Base-by-base conservation (phyloP, 2,113 vertebrate genomes). In the Zapus hudsonius region DNA sequence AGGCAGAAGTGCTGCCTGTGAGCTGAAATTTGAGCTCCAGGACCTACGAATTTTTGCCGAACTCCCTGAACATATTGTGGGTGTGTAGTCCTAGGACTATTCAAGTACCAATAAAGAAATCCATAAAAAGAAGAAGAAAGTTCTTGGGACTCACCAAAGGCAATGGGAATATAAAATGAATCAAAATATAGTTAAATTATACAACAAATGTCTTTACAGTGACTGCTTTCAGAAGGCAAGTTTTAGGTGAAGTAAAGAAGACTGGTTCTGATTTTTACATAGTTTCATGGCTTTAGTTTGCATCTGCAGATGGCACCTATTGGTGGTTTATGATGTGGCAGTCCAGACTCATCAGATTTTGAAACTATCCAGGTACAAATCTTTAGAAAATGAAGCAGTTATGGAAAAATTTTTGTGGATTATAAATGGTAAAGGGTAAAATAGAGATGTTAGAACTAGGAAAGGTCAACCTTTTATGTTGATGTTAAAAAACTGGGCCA, bases 301-400 rank as follows among this genome's bases (percentile, higher is more conserved):
- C 33, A 75, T 76, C 63, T 72, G 23, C 11, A 75, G 38, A 74
- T 85, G 74, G 23, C 67, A 76, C 22, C 5, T 82, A 16, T 63
- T 86, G 70, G 23, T 61, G 29, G 89, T 81, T 89, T 89, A 57
- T 70, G 19, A 44, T 29, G 36, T 81, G 74, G n/a, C 19, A 85
- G 12, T 47, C 31, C 17, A 69, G 52, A n/a, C 3, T 59, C 9
- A 38, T 92, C 33, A 66, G 20, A 47, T 23, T 79, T 70, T n/a
- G 27, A 92, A 94, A 95, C 70, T 76, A 64, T 7, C 10, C 55
- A 83, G 59, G 38, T 72, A 81, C 25, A 82, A 94, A 85, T n/a
- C 31, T 81, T 89, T 57, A 40, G 29, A 78, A 29, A 91, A 91
- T 84, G n/a, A 19, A 55, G 20, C 75, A 15, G 42, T 74, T 69